Evolutionary conservation across 2,888 invertebrate genomes (phyloP).

Genomic region (Drosophila robusta): DNA sequence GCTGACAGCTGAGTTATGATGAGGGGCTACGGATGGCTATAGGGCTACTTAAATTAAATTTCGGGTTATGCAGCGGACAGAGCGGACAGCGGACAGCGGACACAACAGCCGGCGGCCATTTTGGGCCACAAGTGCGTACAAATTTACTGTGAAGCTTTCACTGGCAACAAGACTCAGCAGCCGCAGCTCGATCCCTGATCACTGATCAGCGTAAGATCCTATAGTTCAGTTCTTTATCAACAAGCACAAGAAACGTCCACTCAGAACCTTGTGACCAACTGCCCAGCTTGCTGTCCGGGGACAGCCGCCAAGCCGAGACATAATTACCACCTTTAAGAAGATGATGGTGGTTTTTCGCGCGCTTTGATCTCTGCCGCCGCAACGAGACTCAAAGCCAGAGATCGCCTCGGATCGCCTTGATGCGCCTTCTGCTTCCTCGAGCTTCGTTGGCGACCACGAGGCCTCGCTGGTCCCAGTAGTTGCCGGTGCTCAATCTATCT

Average conservation of each 20-base stretch:
- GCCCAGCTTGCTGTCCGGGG: conserved; percentile 16
- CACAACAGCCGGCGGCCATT: conserved; percentile 66
- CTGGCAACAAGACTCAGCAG: conserved; percentile 26
- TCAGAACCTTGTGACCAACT: conserved; percentile 34
- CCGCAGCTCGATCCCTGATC: conserved; percentile 25
- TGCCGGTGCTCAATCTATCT: conserved; percentile 81
- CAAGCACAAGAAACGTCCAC: conserved; percentile 37
- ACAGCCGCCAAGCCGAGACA: conserved; percentile 68
- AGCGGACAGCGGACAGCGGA: not conserved
- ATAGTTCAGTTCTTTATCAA: conserved; percentile 38
- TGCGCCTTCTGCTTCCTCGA: conserved; percentile 17
- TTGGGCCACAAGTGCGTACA: conserved; percentile 66
- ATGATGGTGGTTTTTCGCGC: conserved; percentile 84
- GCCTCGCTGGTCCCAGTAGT: conserved; percentile 53
- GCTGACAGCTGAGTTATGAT: conserved; percentile 81
- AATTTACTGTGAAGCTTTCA: conserved; percentile 77
- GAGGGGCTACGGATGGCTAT: conserved; percentile 41
- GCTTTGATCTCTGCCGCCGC: conserved; percentile 83
- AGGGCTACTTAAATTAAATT: conserved; percentile 57
- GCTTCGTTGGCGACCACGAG: conserved; percentile 57
- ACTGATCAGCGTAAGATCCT: conserved; percentile 33
- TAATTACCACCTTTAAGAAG: conserved; percentile 84
- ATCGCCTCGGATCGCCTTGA: conserved; percentile 13
- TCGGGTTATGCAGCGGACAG: conserved; percentile 38
- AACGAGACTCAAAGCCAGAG: conserved; percentile 25